Conservation (phyloP, 92 coral and sea anemone genomes). For the Ricordea florida region DNA sequence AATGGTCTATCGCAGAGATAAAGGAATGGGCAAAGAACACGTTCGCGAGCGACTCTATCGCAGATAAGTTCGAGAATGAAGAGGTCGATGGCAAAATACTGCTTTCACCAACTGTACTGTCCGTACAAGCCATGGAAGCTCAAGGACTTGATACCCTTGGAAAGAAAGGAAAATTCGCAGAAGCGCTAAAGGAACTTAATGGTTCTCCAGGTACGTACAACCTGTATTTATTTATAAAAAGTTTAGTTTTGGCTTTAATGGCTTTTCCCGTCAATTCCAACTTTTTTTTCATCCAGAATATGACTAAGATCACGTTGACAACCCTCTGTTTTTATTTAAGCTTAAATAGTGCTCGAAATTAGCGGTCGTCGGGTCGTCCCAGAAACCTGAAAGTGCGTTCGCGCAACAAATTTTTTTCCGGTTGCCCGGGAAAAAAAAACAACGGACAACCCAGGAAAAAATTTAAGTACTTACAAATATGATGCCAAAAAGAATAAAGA, state of each 20-base stretch:
- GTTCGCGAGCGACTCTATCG: background rate
- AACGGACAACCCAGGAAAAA: background rate
- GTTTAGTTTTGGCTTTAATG: background rate
- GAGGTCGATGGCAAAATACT: slow-evolving; percentile 30
- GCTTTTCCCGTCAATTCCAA: background rate
- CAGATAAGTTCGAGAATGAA: slow-evolving; percentile 5
- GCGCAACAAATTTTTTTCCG: background rate
- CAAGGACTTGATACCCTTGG: slow-evolving; percentile 14
- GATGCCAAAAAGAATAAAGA: background rate
- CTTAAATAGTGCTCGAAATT: too few species aligned
- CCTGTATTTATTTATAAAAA: background rate
- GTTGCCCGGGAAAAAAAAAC: background rate
- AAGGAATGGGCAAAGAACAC: background rate
- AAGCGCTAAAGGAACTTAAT: background rate
- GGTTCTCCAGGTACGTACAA: background rate
- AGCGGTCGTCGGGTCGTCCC: too few species aligned
- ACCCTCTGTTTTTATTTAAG: too few species aligned
- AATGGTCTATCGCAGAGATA: background rate
- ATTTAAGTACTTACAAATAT: background rate
- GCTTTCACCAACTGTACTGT: background rate
- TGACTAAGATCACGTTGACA: background rate
- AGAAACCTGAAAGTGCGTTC: background rate
- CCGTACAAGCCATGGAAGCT: background rate
- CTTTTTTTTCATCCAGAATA: background rate
- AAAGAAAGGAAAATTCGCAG: slow-evolving; percentile 20